Conservation (phyloP, 64 coral and sea anemone species). For the Montipora efflorescens region DNA sequence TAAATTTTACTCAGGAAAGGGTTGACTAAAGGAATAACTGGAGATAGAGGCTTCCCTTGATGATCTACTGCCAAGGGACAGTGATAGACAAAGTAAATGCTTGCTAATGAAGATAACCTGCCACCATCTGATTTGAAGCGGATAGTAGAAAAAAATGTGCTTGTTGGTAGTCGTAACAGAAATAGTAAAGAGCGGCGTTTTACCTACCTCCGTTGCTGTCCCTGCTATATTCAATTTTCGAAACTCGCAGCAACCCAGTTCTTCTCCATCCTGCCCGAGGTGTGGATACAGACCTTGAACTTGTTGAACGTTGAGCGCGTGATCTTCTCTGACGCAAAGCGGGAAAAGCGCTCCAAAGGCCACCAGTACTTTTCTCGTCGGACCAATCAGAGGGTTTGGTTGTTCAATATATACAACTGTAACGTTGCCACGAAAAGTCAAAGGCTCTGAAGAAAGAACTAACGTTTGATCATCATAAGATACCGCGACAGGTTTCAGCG, state of each 20-base stretch:
- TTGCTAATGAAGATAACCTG: too few relatives aligned
- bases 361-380: neutral
- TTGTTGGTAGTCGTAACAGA: neutral
- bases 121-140: too few relatives aligned
- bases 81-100: too few relatives aligned
- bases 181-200: neutral
- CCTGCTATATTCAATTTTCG: constrained; percentile 31
- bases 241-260: constrained; percentile 68
- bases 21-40: too few relatives aligned
- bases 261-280: neutral
- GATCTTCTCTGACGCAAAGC: constrained; percentile 58
- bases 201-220: constrained; percentile 46
- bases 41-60: too few relatives aligned
- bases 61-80: too few relatives aligned
- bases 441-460: neutral
- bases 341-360: constrained; percentile 51
- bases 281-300: neutral
- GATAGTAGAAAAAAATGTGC: too few relatives aligned
- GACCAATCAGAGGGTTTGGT: constrained; percentile 60
- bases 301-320: constrained; percentile 14
- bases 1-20: too few relatives aligned
- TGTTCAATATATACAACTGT: neutral
- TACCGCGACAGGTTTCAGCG: too few relatives aligned
- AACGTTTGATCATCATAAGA: neutral
- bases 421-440: constrained; percentile 35